Conservation (phyloP, 2,888 invertebrate genomes). For the Erannis defoliaria region DNA sequence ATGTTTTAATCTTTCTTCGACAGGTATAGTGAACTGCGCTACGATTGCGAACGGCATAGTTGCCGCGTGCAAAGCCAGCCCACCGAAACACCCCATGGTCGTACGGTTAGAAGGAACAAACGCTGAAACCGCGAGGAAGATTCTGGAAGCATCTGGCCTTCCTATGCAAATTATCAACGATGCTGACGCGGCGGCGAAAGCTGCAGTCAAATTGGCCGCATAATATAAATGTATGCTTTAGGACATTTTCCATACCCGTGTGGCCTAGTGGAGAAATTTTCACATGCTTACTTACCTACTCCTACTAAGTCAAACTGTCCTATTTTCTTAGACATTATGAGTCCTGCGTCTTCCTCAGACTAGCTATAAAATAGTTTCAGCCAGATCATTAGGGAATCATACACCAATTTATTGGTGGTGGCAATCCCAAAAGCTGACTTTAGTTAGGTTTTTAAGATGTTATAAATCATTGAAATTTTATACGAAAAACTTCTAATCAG, state of each 20-base stretch:
- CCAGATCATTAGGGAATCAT: background rate
- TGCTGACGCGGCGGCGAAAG: conserved; percentile 97
- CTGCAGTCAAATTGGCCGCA: conserved; percentile 89
- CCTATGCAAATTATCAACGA: conserved; percentile 93
- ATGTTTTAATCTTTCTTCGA: background rate
- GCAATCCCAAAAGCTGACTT: background rate
- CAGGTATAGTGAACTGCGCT: conserved; percentile 98
- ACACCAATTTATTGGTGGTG: background rate
- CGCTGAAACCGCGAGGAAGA: conserved; percentile 92
- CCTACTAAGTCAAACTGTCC: too few species aligned
- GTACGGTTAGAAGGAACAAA: conserved; percentile 99
- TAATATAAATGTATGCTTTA: background rate
- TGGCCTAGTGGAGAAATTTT: too few species aligned
- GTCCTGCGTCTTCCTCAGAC: background rate
- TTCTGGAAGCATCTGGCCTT: conserved; percentile 94
- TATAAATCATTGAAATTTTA: background rate
- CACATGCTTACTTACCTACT: too few species aligned
- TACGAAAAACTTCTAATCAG: background rate
- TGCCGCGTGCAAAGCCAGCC: conserved; percentile 92
- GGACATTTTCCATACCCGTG: too few species aligned
- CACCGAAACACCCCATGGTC: conserved; percentile 94
- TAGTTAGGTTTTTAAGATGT: background rate
- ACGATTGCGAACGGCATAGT: conserved; percentile 98
- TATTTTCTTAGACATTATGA: too few species aligned
- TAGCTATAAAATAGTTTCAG: conserved; percentile 31